Conservation (phyloP, 2,113 vertebrate species). For the Mustela lutreola region DNA sequence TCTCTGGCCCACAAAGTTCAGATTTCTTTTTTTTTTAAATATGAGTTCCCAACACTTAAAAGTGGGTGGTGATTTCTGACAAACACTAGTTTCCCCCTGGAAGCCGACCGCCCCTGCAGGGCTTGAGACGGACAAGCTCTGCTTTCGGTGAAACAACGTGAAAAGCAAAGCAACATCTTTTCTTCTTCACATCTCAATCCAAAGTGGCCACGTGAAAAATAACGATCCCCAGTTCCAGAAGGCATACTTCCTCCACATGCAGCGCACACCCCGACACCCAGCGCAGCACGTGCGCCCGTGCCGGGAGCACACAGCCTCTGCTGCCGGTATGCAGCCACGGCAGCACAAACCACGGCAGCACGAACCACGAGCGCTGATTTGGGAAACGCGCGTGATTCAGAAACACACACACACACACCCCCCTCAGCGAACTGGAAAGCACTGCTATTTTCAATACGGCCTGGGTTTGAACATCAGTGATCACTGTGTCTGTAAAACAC, state of each 20-base stretch:
- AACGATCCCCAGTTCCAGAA: neutral
- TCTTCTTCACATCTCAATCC: neutral
- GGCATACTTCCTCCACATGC: neutral
- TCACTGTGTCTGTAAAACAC: neutral
- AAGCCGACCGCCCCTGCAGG: too few species aligned
- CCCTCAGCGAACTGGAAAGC: neutral
- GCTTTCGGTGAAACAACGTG: neutral
- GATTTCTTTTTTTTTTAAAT: neutral
- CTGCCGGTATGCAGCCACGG: neutral
- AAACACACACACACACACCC: neutral
- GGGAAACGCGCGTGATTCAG: neutral
- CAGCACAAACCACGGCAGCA: neutral
- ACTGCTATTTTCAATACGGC: neutral
- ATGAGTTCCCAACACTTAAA: neutral
- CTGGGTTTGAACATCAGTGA: neutral
- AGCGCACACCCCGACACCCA: neutral
- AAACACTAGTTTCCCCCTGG: neutral
- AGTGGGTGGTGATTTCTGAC: neutral
- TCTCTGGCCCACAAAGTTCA: neutral
- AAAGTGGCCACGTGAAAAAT: neutral
- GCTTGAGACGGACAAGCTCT: neutral
- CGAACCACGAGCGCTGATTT: neutral
- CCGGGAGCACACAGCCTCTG: neutral
- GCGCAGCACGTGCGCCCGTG: neutral
- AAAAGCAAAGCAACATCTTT: neutral